Evolutionary conservation across 2,113 vertebrate species (phyloP).

Genomic region (Narcine bancroftii): DNA sequence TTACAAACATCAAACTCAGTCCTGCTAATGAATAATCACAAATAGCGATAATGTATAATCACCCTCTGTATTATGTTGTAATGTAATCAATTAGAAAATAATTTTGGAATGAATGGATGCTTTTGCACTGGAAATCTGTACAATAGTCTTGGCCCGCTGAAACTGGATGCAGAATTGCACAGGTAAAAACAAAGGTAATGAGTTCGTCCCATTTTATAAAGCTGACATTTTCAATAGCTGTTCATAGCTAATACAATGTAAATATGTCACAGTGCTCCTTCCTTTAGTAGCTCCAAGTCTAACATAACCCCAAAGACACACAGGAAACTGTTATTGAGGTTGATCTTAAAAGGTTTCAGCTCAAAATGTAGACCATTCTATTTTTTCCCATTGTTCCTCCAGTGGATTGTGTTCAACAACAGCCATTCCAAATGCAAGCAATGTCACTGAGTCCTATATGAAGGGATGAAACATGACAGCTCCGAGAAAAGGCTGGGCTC

Average conservation of each 20-base stretch:
- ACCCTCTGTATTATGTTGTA: background rate
- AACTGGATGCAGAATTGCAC: background rate
- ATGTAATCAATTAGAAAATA: background rate
- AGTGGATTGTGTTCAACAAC: too few species aligned
- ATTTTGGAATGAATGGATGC: background rate
- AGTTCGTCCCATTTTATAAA: background rate
- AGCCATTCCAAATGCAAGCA: background rate
- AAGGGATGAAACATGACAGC: background rate
- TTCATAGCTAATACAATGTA: background rate
- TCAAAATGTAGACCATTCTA: too few species aligned
- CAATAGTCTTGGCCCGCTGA: background rate
- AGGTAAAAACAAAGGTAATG: background rate
- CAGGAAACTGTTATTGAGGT: too few species aligned
- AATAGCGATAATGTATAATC: background rate
- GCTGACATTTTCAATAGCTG: background rate
- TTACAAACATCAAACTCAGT: too few species aligned
- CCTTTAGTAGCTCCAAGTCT: background rate
- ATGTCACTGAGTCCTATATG: background rate
- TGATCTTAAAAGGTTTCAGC: too few species aligned
- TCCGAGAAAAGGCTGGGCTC: background rate
- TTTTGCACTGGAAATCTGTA: background rate
- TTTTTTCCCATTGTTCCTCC: too few species aligned
- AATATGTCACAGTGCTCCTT: background rate
- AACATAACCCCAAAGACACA: too few species aligned
- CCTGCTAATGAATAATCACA: too few species aligned